Evolutionary conservation across 2,113 vertebrate genomes (phyloP).

Genomic region (Chionodraco myersi): DNA sequence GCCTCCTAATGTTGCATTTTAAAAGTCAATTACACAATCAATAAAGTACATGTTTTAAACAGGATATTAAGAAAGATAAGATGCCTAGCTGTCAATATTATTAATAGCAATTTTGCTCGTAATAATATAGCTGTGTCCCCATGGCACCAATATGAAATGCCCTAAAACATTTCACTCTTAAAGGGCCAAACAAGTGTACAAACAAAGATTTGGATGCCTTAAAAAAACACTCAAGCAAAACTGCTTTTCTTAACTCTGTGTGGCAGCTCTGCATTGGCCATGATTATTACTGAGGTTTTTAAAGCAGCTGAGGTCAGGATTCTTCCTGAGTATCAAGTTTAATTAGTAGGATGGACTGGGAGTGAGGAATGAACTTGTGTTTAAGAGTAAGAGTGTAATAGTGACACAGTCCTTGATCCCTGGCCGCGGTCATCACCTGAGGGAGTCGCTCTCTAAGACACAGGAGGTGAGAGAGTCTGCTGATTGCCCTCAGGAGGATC

Average conservation of each 20-base stretch:
- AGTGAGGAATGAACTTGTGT: conserved; percentile 66
- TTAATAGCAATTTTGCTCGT: conserved; percentile 49
- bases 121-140: conserved; percentile 29
- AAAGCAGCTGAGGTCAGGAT: conserved; percentile 53
- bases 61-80: conserved; percentile 77
- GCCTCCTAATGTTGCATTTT: conserved; percentile 71
- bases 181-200: conserved; percentile 6
- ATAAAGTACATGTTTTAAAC: conserved; percentile 70
- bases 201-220: conserved; percentile 3
- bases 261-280: conserved; percentile 2
- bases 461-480: conserved; percentile 64
- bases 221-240: not conserved
- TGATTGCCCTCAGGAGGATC: conserved; percentile 81
- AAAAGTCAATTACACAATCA: conserved; percentile 76
- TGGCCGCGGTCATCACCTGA: conserved; percentile 59
- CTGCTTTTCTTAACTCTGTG: conserved; percentile 22
- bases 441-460: conserved; percentile 64
- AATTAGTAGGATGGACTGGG: conserved; percentile 68
- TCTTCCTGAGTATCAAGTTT: conserved; percentile 58
- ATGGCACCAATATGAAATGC: conserved; percentile 28
- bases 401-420: conserved; percentile 71
- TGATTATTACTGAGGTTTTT: conserved; percentile 45
- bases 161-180: conserved; percentile 2
- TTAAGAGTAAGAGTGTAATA: conserved; percentile 62
- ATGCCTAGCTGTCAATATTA: conserved; percentile 60